A percentile compares a stretch with the other conserved stretches of the same genome.
These are phyloP conservation scores for Dipodomys merriami DNA, from an alignment of 2,113 vertebrate genomes.

Conservation along the genomic window DNA sequence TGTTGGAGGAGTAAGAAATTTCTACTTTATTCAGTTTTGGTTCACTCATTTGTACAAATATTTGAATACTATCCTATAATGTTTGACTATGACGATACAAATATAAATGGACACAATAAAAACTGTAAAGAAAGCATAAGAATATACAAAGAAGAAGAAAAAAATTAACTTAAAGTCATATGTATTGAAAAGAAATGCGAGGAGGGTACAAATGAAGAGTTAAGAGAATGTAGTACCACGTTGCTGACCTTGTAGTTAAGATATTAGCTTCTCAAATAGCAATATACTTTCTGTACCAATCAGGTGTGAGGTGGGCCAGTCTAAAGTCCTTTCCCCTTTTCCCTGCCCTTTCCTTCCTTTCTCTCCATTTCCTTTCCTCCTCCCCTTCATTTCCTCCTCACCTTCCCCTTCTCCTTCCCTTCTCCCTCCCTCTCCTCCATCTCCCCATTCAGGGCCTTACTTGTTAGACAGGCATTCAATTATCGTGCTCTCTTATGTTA, in stretches of 20 bases:
- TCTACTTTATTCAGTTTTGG: not conserved
- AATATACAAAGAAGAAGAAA: not conserved
- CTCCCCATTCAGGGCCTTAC: too few species aligned
- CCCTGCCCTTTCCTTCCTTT: too few species aligned
- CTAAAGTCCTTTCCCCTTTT: too few species aligned
- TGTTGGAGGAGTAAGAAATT: constrained; percentile 8
- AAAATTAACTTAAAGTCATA: not conserved
- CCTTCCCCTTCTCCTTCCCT: too few species aligned
- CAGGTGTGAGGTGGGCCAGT: not conserved
- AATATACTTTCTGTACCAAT: not conserved
- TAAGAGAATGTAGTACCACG: not conserved
- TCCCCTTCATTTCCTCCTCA: too few species aligned
- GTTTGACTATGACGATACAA: not conserved
- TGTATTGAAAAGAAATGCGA: not conserved
- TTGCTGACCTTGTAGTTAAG: not conserved
- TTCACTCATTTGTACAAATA: constrained; percentile 1
- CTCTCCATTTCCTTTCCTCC: too few species aligned
- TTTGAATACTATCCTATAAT: not conserved
- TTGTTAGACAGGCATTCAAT: too few species aligned
- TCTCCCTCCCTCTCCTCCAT: too few species aligned
- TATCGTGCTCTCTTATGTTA: too few species aligned
- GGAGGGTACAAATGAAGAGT: not conserved
- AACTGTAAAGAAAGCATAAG: not conserved
- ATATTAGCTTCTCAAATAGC: constrained; percentile 8
- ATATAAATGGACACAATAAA: not conserved